phyloP scores from a whole-genome alignment of 2,888 invertebrate species.

The Chloroclysta siterata region DNA sequence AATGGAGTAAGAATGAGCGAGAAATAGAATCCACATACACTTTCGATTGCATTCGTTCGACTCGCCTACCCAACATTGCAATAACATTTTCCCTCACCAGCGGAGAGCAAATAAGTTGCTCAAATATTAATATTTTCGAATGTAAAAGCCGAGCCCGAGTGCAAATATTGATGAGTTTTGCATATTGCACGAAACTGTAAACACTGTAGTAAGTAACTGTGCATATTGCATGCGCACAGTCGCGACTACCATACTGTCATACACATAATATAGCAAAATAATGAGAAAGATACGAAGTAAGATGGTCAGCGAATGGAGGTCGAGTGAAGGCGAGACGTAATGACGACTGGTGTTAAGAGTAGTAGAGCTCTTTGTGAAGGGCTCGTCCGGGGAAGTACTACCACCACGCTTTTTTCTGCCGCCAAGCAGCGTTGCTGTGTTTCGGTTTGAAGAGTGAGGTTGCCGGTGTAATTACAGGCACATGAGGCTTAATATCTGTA shows the following conservation, averaged over 20 bases:
- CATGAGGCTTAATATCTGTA: too few species aligned
- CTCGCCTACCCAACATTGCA: background rate
- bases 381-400: too few species aligned
- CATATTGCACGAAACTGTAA: background rate
- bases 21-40: background rate
- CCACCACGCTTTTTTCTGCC: too few species aligned
- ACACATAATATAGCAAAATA: too few species aligned
- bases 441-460: too few species aligned
- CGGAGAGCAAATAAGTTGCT: background rate
- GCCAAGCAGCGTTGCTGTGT: too few species aligned
- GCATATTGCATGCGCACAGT: background rate
- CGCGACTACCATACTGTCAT: background rate
- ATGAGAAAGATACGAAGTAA: background rate
- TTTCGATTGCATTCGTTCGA: background rate
- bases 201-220: background rate
- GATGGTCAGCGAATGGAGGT: too few species aligned
- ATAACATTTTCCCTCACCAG: background rate
- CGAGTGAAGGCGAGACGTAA: too few species aligned
- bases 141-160: background rate
- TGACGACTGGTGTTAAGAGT: too few species aligned
- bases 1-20: too few species aligned
- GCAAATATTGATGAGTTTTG: conserved; percentile 5
- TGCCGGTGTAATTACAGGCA: too few species aligned
- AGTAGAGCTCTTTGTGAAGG: too few species aligned
- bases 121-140: conserved; percentile 5